Conservation (phyloP, 2,797 vertebrate species). For the Microcaecilia unicolor region DNA sequence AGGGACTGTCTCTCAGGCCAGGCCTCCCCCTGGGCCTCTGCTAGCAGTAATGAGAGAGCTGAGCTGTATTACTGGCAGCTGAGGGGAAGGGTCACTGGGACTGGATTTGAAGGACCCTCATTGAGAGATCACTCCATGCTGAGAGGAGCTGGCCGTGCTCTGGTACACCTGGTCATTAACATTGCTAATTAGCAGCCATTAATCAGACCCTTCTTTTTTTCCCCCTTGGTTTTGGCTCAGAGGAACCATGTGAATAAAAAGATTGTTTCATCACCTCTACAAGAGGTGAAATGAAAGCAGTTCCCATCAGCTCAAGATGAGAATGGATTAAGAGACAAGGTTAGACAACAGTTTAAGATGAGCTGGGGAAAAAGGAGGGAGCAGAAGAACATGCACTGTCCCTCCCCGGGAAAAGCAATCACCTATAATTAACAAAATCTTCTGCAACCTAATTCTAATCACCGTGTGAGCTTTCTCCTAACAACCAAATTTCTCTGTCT, state of each 20-base stretch:
- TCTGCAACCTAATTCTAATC: conserved; percentile 57
- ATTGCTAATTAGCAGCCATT: conserved; percentile 99
- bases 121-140: conserved; percentile 79
- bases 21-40: conserved; percentile 65
- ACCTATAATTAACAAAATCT: conserved; percentile 76
- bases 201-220: conserved; percentile 81
- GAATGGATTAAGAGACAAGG: conserved; percentile 71
- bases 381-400: conserved; percentile 48
- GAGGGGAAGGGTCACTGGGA: conserved; percentile 79
- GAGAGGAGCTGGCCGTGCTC: conserved; percentile 89
- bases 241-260: conserved; percentile 72
- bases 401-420: conserved; percentile 58
- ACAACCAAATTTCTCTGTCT: conserved; percentile 16
- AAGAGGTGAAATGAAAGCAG: conserved; percentile 75
- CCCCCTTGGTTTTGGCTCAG: conserved; percentile 59
- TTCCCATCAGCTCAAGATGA: conserved; percentile 81
- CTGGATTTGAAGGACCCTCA: conserved; percentile 83
- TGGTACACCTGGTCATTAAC: conserved; percentile 99
- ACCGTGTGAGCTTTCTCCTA: conserved; percentile 47
- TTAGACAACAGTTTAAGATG: conserved; percentile 68
- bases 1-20: conserved; percentile 59
- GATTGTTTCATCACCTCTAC: conserved; percentile 79
- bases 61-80: conserved; percentile 71
- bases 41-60: conserved; percentile 69
- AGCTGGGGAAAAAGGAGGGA: conserved; percentile 32